Evolutionary conservation across 1,140 invertebrate genomes (phyloP).

Genomic region (Mamestra configurata): DNA sequence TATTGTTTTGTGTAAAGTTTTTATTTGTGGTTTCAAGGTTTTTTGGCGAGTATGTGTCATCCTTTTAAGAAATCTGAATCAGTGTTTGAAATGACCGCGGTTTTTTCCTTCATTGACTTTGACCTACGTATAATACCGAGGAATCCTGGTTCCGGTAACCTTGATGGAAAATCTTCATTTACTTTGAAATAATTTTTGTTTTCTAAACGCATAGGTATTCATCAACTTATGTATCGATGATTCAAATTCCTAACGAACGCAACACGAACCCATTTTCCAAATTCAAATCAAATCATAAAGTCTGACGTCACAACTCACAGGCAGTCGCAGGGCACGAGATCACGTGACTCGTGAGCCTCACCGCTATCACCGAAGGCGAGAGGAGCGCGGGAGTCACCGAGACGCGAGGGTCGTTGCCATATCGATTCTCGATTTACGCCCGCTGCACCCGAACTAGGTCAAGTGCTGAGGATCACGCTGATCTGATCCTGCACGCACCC

Average conservation of each 20-base stretch:
- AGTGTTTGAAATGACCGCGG: neutral
- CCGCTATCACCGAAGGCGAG: constrained; percentile 6
- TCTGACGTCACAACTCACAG: neutral
- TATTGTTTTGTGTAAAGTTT: constrained; percentile 8
- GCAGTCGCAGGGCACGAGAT: neutral
- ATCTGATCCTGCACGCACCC: constrained; percentile 44
- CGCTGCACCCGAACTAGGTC: constrained; percentile 78
- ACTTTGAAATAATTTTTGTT: too few species aligned
- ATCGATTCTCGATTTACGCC: constrained; percentile 86
- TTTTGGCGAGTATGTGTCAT: neutral
- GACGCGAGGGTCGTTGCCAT: constrained; percentile 78
- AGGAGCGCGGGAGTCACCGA: constrained; percentile 75
- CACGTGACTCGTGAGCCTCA: neutral
- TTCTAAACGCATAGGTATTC: too few species aligned
- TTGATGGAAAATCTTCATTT: too few species aligned
- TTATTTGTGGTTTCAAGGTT: neutral
- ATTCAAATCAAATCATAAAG: neutral
- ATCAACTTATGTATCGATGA: too few species aligned
- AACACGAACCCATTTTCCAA: too few species aligned
- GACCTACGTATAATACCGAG: neutral
- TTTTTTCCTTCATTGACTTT: neutral
- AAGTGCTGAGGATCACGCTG: constrained; percentile 76
- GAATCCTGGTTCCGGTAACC: neutral
- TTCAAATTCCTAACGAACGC: too few species aligned
- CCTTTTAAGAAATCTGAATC: neutral